These are phyloP conservation scores for Hapalemur alaotrensis DNA, from an alignment of 2,797 vertebrate species.

Conservation along the genomic window DNA sequence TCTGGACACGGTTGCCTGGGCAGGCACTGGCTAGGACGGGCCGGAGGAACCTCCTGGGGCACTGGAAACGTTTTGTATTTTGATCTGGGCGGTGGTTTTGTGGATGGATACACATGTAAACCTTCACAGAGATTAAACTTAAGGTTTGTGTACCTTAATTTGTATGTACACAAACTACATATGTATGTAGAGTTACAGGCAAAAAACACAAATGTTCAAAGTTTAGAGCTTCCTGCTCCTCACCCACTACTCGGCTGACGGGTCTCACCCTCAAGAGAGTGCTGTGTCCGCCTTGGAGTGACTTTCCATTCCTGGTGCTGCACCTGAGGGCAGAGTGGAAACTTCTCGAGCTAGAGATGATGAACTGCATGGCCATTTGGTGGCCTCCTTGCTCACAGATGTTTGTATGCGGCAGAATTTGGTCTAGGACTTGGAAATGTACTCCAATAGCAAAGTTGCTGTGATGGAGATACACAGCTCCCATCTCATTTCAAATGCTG, in stretches of 20 bases:
- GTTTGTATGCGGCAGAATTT: neutral
- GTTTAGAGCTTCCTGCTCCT: neutral
- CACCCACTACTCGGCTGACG: fast-evolving
- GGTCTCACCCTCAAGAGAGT: neutral
- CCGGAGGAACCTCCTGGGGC: neutral
- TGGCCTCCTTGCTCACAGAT: neutral
- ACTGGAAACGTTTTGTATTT: neutral
- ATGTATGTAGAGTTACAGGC: neutral
- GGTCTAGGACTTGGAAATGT: neutral
- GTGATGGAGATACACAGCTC: neutral
- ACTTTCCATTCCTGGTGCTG: neutral
- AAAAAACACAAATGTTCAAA: neutral
- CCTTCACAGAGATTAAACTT: neutral
- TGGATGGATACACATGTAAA: neutral
- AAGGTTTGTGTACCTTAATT: neutral
- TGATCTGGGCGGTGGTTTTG: neutral
- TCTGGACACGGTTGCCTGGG: neutral
- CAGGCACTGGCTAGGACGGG: neutral
- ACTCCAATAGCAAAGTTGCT: neutral
- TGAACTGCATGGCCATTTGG: neutral
- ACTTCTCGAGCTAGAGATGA: neutral
- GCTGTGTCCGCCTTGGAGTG: neutral
- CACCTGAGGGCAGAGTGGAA: neutral
- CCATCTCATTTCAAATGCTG: neutral
- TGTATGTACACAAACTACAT: no score